These are phyloP conservation scores for Carlito syrichta DNA, from an alignment of 2,113 vertebrate genomes.

Conservation along the genomic window DNA sequence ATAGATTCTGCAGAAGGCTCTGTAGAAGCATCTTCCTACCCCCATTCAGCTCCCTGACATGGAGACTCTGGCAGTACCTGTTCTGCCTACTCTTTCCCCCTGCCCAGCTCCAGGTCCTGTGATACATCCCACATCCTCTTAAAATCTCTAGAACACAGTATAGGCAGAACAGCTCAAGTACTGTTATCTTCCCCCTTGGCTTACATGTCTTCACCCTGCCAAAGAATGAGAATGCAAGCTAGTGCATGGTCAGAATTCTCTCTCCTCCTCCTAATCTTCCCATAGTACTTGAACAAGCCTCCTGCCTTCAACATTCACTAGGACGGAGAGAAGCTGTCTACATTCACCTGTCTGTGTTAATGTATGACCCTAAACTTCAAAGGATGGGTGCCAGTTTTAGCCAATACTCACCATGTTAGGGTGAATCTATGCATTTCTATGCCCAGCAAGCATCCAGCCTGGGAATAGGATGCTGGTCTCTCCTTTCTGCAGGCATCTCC, in stretches of 20 bases:
- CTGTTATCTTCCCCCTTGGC: fast-evolving
- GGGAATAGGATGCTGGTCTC: not conserved
- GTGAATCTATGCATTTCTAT: not conserved
- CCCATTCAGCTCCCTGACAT: not conserved
- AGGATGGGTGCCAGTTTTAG: not conserved
- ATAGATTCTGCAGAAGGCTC: not conserved
- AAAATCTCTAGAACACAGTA: too few species aligned
- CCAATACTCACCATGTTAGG: not conserved
- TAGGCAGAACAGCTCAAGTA: not conserved
- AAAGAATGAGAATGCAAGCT: not conserved
- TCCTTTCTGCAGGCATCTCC: too few species aligned
- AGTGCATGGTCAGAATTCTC: not conserved
- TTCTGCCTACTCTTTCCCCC: not conserved
- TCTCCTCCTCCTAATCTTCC: too few species aligned
- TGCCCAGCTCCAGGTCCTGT: not conserved
- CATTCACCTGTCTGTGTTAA: too few species aligned
- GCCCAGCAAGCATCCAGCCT: not conserved
- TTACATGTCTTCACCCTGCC: not conserved
- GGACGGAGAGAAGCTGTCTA: too few species aligned
- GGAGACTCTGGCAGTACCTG: not conserved
- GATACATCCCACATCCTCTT: not conserved
- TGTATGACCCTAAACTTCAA: not conserved
- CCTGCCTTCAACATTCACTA: not conserved
- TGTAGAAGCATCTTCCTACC: too few species aligned
- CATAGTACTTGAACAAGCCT: not conserved